These are phyloP conservation scores for Tetragnatha versicolor DNA, from an alignment of 1,140 invertebrate genomes.

Conservation along the genomic window DNA sequence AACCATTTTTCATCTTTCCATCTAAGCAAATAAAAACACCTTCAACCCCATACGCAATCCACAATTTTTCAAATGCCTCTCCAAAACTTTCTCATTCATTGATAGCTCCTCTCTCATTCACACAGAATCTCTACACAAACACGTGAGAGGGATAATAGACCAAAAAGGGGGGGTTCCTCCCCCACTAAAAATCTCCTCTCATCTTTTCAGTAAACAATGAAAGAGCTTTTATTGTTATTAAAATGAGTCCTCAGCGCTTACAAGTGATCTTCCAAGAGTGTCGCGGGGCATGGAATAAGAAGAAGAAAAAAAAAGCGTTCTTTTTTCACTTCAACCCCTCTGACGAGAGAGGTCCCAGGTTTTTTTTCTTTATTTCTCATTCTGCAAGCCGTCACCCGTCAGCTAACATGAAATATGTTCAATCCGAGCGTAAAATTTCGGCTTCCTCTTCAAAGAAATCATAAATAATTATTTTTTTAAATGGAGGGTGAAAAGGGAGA, in stretches of 20 bases:
- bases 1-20: no score
- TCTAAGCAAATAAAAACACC: no score
- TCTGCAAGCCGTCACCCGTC: conserved; percentile 23
- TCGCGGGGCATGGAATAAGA: not conserved
- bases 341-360: not conserved
- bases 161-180: not conserved
- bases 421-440: conserved; percentile 40
- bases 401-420: conserved; percentile 39
- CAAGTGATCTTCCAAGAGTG: not conserved
- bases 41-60: no score
- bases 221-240: conserved; percentile 44
- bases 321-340: not conserved
- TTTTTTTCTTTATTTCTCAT: conserved; percentile 14
- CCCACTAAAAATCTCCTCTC: conserved; percentile 8
- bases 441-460: conserved; percentile 52
- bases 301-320: conserved; percentile 3
- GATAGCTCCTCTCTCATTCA: no score
- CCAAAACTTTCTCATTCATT: no score
- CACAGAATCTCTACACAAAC: no score
- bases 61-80: no score
- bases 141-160: conserved; percentile 20
- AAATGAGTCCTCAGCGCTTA: conserved; percentile 39
- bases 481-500: not conserved
- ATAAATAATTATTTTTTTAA: conserved; percentile 49
- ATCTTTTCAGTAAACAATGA: conserved; percentile 36